phyloP scores from a whole-genome alignment of 2,888 invertebrate species.

The Bellardia pandia region DNA sequence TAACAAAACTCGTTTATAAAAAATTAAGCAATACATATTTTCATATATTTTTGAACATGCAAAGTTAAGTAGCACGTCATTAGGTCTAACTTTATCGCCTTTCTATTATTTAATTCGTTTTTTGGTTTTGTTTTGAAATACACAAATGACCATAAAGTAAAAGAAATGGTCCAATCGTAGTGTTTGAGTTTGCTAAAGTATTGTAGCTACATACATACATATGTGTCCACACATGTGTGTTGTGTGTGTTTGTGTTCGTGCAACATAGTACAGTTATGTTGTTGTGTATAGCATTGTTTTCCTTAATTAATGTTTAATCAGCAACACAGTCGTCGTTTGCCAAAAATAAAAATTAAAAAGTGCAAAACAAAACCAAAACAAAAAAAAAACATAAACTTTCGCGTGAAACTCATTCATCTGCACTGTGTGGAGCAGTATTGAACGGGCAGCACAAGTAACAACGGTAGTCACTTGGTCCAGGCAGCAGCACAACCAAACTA shows the following conservation, averaged over 20 bases:
- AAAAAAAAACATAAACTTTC: slow-evolving; percentile 59
- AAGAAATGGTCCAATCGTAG: slow-evolving; percentile 59
- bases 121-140: slow-evolving; percentile 27
- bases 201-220: neutral
- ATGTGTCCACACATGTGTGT: neutral
- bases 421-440: neutral
- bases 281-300: slow-evolving; percentile 80
- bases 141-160: slow-evolving; percentile 73
- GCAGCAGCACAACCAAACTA: slow-evolving; percentile 41
- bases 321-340: slow-evolving; percentile 77
- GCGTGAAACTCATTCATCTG: slow-evolving; percentile 63
- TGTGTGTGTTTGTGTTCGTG: slow-evolving; percentile 11
- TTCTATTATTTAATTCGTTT: neutral
- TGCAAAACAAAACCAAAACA: slow-evolving; percentile 1
- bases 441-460: slow-evolving; percentile 18
- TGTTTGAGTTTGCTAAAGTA: slow-evolving; percentile 51
- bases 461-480: slow-evolving; percentile 46
- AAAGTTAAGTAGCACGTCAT: neutral
- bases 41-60: too few relatives aligned
- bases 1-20: too few relatives aligned
- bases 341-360: slow-evolving; percentile 50
- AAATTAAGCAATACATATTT: too few relatives aligned
- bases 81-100: neutral
- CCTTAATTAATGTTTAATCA: slow-evolving; percentile 85
- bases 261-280: slow-evolving; percentile 68